Percentiles rank a stretch among this genome's conserved stretches.
Conservation (phyloP, 2,797 vertebrate species). For the Dipus sagitta region DNA sequence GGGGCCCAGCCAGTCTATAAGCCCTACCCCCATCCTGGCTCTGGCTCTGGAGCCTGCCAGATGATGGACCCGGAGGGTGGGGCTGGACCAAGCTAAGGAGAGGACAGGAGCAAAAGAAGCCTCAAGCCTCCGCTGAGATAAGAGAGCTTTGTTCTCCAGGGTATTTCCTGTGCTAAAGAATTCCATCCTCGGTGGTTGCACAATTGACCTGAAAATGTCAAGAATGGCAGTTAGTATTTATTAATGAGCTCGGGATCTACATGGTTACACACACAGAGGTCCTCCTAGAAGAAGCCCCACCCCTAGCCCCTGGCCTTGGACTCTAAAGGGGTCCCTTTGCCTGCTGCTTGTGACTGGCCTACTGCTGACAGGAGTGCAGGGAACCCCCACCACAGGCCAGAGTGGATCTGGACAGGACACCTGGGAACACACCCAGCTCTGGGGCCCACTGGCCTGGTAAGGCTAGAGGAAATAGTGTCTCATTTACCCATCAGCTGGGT, state of each 20-base stretch:
- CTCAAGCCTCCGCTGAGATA: neutral
- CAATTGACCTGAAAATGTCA: neutral
- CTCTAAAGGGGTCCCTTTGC: neutral
- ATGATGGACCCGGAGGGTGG: neutral
- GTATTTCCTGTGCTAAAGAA: conserved; percentile 3
- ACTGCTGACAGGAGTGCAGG: neutral
- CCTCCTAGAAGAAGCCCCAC: neutral
- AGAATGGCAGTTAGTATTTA: neutral
- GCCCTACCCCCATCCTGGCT: neutral
- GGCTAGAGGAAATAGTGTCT: neutral
- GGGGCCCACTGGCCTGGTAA: neutral
- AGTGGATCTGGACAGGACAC: neutral
- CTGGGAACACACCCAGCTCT: no score
- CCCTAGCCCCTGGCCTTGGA: neutral
- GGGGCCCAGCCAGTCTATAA: neutral
- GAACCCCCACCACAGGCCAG: neutral
- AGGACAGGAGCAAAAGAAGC: neutral
- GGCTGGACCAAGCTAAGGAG: neutral
- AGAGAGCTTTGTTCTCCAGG: conserved; percentile 38
- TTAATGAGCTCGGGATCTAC: neutral
- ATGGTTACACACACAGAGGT: neutral
- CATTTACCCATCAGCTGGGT: neutral
- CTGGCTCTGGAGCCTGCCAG: neutral
- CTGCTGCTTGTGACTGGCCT: neutral
- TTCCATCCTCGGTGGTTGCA: neutral